Conservation (phyloP, 2,113 vertebrate species). For the Ptilonorhynchus violaceus region DNA sequence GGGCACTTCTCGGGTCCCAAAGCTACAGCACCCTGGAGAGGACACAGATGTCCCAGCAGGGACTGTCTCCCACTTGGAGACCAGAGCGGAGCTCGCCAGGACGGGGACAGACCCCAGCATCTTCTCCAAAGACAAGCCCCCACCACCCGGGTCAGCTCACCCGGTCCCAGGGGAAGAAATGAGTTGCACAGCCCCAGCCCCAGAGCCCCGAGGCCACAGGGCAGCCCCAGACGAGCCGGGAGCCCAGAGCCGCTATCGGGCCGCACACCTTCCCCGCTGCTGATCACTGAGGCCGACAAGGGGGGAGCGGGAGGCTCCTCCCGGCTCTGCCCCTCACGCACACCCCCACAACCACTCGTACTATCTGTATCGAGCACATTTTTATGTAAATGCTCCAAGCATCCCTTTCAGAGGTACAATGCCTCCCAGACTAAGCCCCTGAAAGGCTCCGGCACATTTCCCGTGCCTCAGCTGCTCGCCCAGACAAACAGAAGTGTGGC, state of each 20-base stretch:
- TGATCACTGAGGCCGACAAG: background rate
- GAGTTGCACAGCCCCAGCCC: no score
- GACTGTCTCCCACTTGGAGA: fast-evolving
- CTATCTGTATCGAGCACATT: conserved; percentile 65
- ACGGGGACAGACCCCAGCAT: background rate
- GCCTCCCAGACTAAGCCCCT: conserved; percentile 23
- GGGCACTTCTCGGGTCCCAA: background rate
- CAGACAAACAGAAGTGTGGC: conserved; percentile 62
- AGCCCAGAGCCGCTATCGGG: background rate
- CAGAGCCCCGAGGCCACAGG: background rate
- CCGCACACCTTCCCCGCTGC: conserved; percentile 13
- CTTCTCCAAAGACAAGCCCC: background rate
- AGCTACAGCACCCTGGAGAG: background rate
- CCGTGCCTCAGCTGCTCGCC: conserved; percentile 62
- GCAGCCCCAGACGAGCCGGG: background rate
- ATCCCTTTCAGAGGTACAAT: conserved; percentile 63
- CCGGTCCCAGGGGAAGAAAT: background rate
- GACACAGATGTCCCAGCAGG: background rate
- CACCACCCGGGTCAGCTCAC: fast-evolving
- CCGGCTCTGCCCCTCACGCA: background rate
- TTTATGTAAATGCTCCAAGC: conserved; percentile 59
- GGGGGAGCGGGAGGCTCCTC: background rate
- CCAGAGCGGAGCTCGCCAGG: background rate
- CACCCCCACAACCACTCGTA: conserved; percentile 15
- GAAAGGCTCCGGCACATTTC: conserved; percentile 46